Evolutionary conservation across 2,888 invertebrate genomes (phyloP).

Genomic region (Hyppa rectilinea): DNA sequence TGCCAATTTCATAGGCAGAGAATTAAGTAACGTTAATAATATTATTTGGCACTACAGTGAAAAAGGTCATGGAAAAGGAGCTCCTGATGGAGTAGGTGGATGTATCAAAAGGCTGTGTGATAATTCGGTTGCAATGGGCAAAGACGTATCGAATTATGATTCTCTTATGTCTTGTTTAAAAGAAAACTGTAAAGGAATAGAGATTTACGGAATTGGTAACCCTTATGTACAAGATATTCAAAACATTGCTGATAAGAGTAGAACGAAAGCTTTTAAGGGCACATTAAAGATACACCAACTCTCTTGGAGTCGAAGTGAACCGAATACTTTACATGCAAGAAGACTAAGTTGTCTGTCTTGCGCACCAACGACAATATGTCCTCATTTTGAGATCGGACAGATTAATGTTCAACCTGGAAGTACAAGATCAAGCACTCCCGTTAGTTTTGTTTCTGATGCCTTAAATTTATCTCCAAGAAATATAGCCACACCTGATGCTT

Average conservation of each 20-base stretch:
- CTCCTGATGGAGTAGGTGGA: slow-evolving; percentile 50
- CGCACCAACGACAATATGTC: slow-evolving; percentile 21
- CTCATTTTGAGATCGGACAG: slow-evolving; percentile 40
- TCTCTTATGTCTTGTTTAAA: slow-evolving; percentile 38
- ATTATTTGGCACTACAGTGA: slow-evolving; percentile 39
- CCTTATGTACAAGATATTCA: slow-evolving; percentile 17
- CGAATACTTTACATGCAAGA: slow-evolving; percentile 32
- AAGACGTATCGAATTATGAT: slow-evolving; percentile 32
- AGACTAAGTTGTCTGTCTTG: slow-evolving; percentile 37
- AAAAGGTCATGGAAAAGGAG: slow-evolving; percentile 45
- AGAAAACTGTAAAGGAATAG: slow-evolving; percentile 41
- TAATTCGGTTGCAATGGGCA: slow-evolving; percentile 37
- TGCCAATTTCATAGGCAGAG: slow-evolving; percentile 26
- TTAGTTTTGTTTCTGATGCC: slow-evolving; percentile 18
- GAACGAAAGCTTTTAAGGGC: slow-evolving; percentile 30
- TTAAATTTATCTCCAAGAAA: slow-evolving; percentile 21
- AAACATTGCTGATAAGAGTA: slow-evolving; percentile 26
- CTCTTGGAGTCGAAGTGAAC: slow-evolving; percentile 21
- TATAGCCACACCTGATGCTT: slow-evolving; percentile 25
- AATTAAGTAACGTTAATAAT: slow-evolving; percentile 18
- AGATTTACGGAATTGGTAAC: slow-evolving; percentile 39
- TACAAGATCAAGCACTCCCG: slow-evolving; percentile 12
- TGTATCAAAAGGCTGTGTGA: slow-evolving; percentile 40
- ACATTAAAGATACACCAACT: slow-evolving; percentile 42
- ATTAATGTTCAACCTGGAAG: slow-evolving; percentile 20